A percentile compares a stretch with the other conserved stretches of the same genome.
Evolutionary conservation across 2,888 invertebrate species (phyloP).

Genomic region (Tipula unca): DNA sequence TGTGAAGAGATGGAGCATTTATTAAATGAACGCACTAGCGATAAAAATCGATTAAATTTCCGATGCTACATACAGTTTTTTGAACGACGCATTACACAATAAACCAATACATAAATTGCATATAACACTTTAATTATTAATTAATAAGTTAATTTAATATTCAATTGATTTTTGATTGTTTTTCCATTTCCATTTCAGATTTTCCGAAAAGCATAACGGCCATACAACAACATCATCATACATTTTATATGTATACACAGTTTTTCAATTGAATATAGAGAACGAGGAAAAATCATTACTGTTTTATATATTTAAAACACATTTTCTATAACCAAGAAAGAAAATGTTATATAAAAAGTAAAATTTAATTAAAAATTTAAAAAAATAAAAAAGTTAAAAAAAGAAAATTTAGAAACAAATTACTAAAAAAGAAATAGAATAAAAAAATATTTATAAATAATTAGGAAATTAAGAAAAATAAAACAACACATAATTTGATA

Average conservation of each 20-base stretch:
- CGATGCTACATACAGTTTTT: too few species aligned
- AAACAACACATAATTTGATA: neutral
- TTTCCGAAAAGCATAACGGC: neutral
- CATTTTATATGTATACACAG: neutral
- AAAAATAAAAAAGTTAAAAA: neutral
- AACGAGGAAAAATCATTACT: neutral
- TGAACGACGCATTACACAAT: too few species aligned
- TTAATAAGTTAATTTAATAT: neutral
- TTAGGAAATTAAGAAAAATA: neutral
- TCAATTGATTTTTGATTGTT: neutral
- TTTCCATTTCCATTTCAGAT: neutral
- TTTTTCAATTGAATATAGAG: neutral
- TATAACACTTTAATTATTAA: neutral
- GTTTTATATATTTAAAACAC: neutral
- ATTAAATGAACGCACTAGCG: too few species aligned
- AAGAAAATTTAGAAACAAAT: neutral
- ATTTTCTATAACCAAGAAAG: neutral
- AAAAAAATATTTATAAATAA: neutral
- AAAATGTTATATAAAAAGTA: neutral
- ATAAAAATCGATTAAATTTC: too few species aligned
- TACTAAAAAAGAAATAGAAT: neutral
- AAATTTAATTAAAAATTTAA: neutral
- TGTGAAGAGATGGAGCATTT: too few species aligned
- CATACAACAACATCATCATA: neutral
- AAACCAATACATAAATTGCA: neutral